Percentiles rank a stretch among this genome's conserved stretches.
phyloP scores from a whole-genome alignment of 1,140 invertebrate species.

The Zophobas atratus region DNA sequence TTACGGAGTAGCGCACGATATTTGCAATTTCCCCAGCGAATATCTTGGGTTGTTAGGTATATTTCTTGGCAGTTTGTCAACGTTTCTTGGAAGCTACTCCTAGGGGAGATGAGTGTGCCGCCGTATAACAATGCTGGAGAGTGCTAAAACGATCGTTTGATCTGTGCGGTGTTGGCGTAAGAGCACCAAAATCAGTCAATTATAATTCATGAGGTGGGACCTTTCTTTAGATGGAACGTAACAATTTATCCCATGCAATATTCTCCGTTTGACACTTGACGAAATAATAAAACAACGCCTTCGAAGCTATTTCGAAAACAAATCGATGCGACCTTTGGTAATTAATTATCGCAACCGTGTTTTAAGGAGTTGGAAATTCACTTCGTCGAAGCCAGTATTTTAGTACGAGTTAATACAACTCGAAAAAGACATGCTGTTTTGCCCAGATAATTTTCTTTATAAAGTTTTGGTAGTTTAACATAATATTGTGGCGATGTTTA shows the following conservation, averaged over 20 bases:
- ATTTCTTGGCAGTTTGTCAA: constrained; percentile 48
- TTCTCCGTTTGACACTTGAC: constrained; percentile 38
- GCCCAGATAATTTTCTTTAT: too few species aligned
- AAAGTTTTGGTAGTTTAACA: too few species aligned
- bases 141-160: constrained; percentile 48
- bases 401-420: background rate
- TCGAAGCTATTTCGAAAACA: constrained; percentile 14
- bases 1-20: constrained; percentile 1
- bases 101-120: constrained; percentile 32
- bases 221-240: constrained; percentile 31
- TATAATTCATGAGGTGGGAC: constrained; percentile 41
- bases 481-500: too few species aligned
- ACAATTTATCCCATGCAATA: constrained; percentile 36
- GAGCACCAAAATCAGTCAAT: constrained; percentile 41
- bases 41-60: constrained; percentile 39
- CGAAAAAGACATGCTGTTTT: background rate
- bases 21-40: constrained; percentile 41
- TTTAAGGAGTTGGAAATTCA: constrained; percentile 7
- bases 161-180: constrained; percentile 34
- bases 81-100: constrained; percentile 40
- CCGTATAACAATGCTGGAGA: constrained; percentile 31
- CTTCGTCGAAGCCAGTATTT: background rate
- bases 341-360: constrained; percentile 8
- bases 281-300: constrained; percentile 35
- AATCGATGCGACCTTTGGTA: constrained; percentile 21